phyloP scores from a whole-genome alignment of 2,888 invertebrate species.

The Athalia circularis region DNA sequence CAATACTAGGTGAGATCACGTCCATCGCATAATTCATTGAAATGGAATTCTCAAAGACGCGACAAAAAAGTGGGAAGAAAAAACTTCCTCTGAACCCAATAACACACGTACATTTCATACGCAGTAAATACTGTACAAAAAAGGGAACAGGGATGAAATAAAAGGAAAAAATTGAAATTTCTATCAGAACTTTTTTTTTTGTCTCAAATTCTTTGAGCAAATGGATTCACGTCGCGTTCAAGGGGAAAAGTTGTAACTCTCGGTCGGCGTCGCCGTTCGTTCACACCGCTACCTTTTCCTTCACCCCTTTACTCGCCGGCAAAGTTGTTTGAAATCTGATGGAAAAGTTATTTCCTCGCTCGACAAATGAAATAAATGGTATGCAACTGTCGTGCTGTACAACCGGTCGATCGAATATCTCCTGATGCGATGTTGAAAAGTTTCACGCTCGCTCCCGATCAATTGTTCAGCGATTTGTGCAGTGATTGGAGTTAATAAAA shows the following conservation, averaged over 20 bases:
- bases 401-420: no score
- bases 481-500: no score
- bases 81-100: not conserved
- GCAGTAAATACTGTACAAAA: no score
- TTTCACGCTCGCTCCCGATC: no score
- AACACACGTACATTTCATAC: no score
- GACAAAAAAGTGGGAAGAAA: not conserved
- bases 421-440: no score
- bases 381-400: not conserved
- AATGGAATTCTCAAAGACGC: not conserved
- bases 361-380: conserved; percentile 34
- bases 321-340: conserved; percentile 25
- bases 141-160: no score
- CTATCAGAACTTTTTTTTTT: not conserved
- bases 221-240: conserved; percentile 25
- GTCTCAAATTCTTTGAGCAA: not conserved
- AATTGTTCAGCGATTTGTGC: no score
- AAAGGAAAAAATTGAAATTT: not conserved
- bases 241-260: conserved; percentile 19
- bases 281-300: no score
- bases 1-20: not conserved
- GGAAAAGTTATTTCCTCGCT: conserved; percentile 26
- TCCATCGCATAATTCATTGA: not conserved
- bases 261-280: not conserved
- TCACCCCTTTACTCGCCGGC: not conserved